Base-by-base conservation (phyloP, 2,113 vertebrate genomes). In the Trogon melanurus region DNA sequence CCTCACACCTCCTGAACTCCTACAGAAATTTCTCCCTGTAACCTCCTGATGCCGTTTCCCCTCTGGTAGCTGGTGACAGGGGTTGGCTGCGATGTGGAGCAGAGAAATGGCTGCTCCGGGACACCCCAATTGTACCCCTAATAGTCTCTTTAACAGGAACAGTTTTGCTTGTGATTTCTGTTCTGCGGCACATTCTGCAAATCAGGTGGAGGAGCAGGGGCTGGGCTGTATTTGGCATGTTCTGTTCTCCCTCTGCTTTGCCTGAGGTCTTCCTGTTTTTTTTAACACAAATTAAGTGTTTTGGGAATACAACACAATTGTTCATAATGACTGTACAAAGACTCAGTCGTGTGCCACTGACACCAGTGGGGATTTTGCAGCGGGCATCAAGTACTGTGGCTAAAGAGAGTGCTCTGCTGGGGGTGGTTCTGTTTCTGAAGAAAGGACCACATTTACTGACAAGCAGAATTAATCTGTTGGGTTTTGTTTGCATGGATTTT, bases 401-500 rank as follows among this genome's bases (percentile, higher is more conserved):
- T 79, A 44, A 27, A 21, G 38, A 45, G 38, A 38, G 18, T 3
- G 4, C 64, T 34, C 30, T 69, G 44, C 85, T 36, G 58, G 57
- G 13, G 15, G n/a, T 7, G 47, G 22, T 20, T 71, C 38, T 56
- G 26, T 10, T 65, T 50, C 47, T 66, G 51, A 13, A 81, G 78
- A 38, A 58, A 44, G 4, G 34, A 8, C 69, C 60, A 14, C 13
- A 1, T 25, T 30, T 54, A 51, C 58, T 70, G 94, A 79, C 57
- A 83, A 56, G 86, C 88, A 70, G 78, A 85, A 91, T 88, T 92
- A 61, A 83, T 96, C 94, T 85, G 45, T 7, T 73, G 57, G 82
- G 90, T 47, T 92, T 91, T 94, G 72, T 90, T 73, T 83, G 90
- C 79, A 26, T 62, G 82, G 85, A 34, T 94, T 88, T 83, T 92